A percentile compares a stretch with the other conserved stretches of the same genome.
Conservation (phyloP, 2,797 vertebrate species). For the Darevskia nairensis region DNA sequence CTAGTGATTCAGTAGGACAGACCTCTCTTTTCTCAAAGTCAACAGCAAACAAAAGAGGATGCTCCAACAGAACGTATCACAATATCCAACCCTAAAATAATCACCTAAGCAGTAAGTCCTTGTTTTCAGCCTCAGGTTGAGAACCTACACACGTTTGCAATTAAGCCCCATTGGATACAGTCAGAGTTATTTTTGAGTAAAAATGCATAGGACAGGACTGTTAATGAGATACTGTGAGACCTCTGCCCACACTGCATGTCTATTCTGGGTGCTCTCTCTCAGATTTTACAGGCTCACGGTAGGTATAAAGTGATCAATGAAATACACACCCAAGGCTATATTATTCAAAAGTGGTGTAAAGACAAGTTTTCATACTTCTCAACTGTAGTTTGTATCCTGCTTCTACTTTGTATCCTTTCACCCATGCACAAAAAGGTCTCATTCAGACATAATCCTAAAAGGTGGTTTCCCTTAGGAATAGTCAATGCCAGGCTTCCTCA, state of each 20-base stretch:
- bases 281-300: neutral
- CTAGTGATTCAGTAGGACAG: neutral
- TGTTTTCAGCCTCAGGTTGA: neutral
- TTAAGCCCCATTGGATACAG: neutral
- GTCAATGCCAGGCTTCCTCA: too few species aligned
- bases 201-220: neutral
- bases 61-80: neutral
- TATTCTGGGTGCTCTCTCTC: neutral
- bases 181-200: neutral
- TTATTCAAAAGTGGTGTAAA: neutral
- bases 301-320: neutral
- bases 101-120: neutral
- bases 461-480: neutral
- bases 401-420: neutral
- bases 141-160: neutral
- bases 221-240: slow-evolving; percentile 1
- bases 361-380: neutral
- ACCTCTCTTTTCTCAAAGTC: neutral
- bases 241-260: neutral
- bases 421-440: neutral
- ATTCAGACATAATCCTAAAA: neutral
- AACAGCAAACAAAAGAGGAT: neutral
- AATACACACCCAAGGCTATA: neutral
- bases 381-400: neutral
- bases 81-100: neutral